Percentiles rank a stretch among this genome's conserved stretches.
These are phyloP conservation scores for Nesoenas mayeri DNA, from an alignment of 2,113 vertebrate genomes.

Conservation along the genomic window DNA sequence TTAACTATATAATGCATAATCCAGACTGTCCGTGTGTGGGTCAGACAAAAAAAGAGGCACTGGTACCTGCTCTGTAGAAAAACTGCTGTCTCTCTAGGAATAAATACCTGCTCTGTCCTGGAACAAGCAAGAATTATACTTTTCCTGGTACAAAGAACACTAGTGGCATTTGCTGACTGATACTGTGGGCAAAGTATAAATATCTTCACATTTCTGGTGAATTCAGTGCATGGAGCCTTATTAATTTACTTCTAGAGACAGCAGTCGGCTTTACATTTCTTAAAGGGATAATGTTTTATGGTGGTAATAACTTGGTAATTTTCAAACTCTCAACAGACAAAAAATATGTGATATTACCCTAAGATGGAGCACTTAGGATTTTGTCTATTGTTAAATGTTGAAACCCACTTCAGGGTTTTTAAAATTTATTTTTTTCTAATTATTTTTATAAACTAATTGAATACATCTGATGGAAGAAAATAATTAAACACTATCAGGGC, in stretches of 20 bases:
- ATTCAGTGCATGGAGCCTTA: background rate
- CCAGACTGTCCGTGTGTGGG: background rate
- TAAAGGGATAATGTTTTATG: background rate
- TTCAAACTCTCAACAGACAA: background rate
- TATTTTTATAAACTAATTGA: background rate
- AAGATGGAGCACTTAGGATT: background rate
- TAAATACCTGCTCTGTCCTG: background rate
- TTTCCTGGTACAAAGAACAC: background rate
- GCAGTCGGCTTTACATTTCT: slow-evolving; percentile 24
- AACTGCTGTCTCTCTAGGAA: background rate
- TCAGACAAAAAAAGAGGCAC: background rate
- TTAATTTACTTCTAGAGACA: background rate
- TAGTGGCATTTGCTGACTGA: background rate
- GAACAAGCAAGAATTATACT: background rate
- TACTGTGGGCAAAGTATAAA: background rate
- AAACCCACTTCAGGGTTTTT: background rate
- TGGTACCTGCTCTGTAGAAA: background rate
- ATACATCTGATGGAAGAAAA: background rate
- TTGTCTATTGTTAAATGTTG: background rate
- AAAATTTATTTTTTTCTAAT: background rate
- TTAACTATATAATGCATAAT: background rate
- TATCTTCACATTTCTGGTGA: background rate
- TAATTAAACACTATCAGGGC: background rate
- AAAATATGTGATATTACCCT: background rate
- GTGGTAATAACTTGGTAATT: background rate